Evolutionary conservation across 2,888 invertebrate genomes (phyloP).

Genomic region (Tenthredo amoena): DNA sequence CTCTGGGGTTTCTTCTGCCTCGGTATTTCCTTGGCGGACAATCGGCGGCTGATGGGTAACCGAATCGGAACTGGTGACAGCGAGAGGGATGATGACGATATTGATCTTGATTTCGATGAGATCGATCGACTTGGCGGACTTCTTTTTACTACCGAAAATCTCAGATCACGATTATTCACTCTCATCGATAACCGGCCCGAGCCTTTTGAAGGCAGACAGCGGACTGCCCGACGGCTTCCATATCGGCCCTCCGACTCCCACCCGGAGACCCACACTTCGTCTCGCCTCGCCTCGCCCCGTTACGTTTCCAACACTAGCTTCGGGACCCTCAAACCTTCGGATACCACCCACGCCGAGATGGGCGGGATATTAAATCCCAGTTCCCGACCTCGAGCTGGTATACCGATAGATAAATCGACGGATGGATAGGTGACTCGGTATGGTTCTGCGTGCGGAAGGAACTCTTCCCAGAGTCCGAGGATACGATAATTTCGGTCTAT

Average conservation of each 20-base stretch:
- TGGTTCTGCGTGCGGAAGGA: too few species aligned
- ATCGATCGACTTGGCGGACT: neutral
- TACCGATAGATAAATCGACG: neutral
- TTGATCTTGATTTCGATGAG: neutral
- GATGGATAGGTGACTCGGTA: neutral
- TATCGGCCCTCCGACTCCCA: constrained; percentile 72
- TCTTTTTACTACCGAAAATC: neutral
- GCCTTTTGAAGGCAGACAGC: constrained; percentile 76
- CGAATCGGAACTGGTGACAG: too few species aligned
- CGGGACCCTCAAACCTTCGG: neutral
- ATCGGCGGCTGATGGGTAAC: too few species aligned
- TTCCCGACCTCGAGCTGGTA: constrained; percentile 24
- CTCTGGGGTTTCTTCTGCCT: too few species aligned
- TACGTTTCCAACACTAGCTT: too few species aligned
- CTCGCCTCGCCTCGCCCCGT: constrained; percentile 52
- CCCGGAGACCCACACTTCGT: constrained; percentile 33
- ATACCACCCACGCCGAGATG: constrained; percentile 62
- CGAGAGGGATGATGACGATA: neutral
- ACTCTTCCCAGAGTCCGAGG: too few species aligned
- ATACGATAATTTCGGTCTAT: too few species aligned
- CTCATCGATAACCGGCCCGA: constrained; percentile 69
- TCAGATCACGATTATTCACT: constrained; percentile 28
- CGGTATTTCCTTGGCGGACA: too few species aligned
- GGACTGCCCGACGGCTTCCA: constrained; percentile 77
- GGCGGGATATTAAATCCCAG: constrained; percentile 76